These are phyloP conservation scores for Paedocypris sp. DNA, from an alignment of 2,113 vertebrate species.

Conservation along the genomic window DNA sequence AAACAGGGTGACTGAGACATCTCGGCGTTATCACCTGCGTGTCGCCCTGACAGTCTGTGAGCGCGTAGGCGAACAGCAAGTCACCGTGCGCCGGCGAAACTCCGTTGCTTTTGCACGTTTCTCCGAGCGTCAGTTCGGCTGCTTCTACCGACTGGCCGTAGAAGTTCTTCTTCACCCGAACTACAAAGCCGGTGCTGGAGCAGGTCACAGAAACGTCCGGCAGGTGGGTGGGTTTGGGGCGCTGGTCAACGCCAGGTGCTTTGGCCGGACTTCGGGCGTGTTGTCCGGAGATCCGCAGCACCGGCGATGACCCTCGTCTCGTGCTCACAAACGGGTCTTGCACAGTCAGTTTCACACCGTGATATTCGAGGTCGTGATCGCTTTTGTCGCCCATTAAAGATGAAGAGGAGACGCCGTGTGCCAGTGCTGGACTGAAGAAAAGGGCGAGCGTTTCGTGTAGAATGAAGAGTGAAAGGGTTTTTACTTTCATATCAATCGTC, in stretches of 20 bases:
- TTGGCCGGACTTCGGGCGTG: not conserved
- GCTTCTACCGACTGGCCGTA: conserved; percentile 43
- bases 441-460: not conserved
- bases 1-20: too few relatives aligned
- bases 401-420: not conserved
- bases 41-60: conserved; percentile 45
- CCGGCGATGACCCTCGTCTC: not conserved
- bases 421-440: not conserved
- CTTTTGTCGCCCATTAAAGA: not conserved
- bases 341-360: not conserved
- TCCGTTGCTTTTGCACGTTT: conserved; percentile 49
- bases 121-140: conserved; percentile 46
- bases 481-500: not conserved
- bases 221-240: conserved; percentile 10
- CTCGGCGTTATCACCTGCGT: conserved; percentile 51
- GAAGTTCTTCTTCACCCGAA: conserved; percentile 49
- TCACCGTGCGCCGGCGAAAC: conserved; percentile 40
- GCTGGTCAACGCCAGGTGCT: not conserved
- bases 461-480: not conserved
- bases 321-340: not conserved
- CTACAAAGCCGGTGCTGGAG: conserved; percentile 36
- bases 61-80: conserved; percentile 51
- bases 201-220: conserved; percentile 51
- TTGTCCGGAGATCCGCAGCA: not conserved
- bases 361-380: not conserved